These are phyloP conservation scores for Sciurus vulgaris DNA, from an alignment of 2,797 vertebrate species.

Conservation along the genomic window DNA sequence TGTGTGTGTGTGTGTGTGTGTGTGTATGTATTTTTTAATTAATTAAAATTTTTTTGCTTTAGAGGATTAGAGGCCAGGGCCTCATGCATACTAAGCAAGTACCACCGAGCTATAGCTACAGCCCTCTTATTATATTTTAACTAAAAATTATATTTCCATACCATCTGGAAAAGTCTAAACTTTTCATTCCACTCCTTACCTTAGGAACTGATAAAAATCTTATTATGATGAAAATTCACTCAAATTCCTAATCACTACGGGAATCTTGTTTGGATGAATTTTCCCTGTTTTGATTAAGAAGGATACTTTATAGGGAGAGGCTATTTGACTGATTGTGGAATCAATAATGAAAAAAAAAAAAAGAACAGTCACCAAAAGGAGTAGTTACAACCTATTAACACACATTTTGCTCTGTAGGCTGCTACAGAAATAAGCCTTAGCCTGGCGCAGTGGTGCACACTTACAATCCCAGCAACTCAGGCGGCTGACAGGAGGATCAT, in stretches of 20 bases:
- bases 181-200: not conserved
- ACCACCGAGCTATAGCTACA: not conserved
- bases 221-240: not conserved
- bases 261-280: not conserved
- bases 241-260: conserved; percentile 15
- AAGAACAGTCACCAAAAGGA: not conserved
- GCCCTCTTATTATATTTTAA: not conserved
- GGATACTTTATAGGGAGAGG: not conserved
- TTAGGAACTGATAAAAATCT: conserved; percentile 6
- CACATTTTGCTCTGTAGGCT: not conserved
- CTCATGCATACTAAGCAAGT: not conserved
- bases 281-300: conserved; percentile 32
- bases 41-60: not conserved
- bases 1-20: too few species aligned
- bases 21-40: not conserved
- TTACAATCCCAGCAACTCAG: too few species aligned
- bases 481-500: too few species aligned
- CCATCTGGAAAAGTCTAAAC: conserved; percentile 21
- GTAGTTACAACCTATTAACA: not conserved
- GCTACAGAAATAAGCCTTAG: not conserved
- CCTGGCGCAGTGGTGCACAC: too few species aligned
- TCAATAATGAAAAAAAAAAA: not conserved
- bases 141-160: not conserved
- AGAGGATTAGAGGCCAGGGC: not conserved
- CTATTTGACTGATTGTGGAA: conserved; percentile 19